Conservation (phyloP, 2,113 vertebrate genomes). For the Peromyscus maniculatus region DNA sequence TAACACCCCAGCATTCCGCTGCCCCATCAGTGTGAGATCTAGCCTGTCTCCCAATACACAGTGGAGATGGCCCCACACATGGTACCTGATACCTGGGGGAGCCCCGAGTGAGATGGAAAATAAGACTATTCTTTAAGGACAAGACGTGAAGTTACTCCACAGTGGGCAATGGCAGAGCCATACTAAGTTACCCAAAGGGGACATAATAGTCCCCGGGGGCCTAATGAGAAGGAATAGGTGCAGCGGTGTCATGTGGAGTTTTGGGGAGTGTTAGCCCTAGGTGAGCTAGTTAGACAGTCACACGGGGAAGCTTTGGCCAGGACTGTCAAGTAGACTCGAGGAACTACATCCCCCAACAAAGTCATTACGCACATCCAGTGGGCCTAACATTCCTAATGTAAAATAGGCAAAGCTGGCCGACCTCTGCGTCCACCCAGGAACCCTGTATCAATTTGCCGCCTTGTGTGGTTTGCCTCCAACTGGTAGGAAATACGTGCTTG, state of each 20-base stretch:
- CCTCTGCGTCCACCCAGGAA: not conserved
- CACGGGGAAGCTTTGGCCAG: not conserved
- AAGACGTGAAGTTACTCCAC: not conserved
- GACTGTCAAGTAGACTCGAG: not conserved
- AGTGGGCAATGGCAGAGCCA: not conserved
- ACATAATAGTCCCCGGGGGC: not conserved
- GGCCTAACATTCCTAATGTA: not conserved
- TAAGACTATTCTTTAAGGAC: not conserved
- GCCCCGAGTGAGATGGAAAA: not conserved
- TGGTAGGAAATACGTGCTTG: not conserved
- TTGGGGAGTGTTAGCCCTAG: too few species aligned
- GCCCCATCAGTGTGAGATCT: not conserved
- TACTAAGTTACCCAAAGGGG: not conserved
- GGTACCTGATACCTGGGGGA: not conserved
- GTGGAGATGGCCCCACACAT: not conserved
- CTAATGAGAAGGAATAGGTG: not conserved
- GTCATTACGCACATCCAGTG: not conserved
- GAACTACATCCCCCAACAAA: not conserved
- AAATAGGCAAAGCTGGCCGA: not conserved
- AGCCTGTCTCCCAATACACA: not conserved
- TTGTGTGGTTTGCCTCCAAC: not conserved
- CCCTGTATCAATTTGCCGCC: not conserved
- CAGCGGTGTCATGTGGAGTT: accelerated
- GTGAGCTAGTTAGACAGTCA: not conserved
- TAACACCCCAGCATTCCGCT: not conserved